A percentile compares a stretch with the other conserved stretches of the same genome.
These are phyloP conservation scores for Grammomys surdaster DNA, from an alignment of 2,113 vertebrate species.

Conservation along the genomic window DNA sequence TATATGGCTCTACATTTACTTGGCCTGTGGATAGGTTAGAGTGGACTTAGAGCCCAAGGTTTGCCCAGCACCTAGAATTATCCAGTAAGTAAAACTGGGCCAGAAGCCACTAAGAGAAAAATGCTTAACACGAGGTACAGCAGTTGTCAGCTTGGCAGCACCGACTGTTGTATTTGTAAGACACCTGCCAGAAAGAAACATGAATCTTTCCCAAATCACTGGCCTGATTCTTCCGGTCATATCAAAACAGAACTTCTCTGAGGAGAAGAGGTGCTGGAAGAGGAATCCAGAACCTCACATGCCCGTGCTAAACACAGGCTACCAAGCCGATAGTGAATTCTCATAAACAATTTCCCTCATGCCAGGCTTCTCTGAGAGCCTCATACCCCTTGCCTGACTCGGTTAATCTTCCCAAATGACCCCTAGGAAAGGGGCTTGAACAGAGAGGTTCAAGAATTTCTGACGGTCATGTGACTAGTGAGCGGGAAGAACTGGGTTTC, in stretches of 20 bases:
- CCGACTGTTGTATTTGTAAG: neutral
- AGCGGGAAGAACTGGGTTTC: neutral
- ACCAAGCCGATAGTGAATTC: neutral
- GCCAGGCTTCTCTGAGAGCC: neutral
- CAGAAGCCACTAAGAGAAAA: conserved; percentile 7
- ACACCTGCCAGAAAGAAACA: neutral
- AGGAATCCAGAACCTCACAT: neutral
- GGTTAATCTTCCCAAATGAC: neutral
- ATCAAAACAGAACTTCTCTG: neutral
- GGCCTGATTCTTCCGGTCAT: conserved; percentile 17
- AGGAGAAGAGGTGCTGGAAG: neutral
- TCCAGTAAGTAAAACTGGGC: neutral
- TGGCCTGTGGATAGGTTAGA: neutral
- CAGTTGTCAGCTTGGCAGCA: neutral
- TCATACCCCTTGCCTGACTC: neutral
- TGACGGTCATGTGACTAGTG: neutral
- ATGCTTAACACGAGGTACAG: neutral
- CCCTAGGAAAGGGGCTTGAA: neutral
- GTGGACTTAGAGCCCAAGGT: neutral
- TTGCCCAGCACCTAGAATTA: neutral
- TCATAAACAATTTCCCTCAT: neutral
- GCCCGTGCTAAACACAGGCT: neutral
- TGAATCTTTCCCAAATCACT: neutral
- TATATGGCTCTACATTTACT: neutral
- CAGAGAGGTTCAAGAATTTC: conserved; percentile 6